These are phyloP conservation scores for Pocillopora meandrina DNA, from an alignment of 92 coral and sea anemone species.

Conservation along the genomic window DNA sequence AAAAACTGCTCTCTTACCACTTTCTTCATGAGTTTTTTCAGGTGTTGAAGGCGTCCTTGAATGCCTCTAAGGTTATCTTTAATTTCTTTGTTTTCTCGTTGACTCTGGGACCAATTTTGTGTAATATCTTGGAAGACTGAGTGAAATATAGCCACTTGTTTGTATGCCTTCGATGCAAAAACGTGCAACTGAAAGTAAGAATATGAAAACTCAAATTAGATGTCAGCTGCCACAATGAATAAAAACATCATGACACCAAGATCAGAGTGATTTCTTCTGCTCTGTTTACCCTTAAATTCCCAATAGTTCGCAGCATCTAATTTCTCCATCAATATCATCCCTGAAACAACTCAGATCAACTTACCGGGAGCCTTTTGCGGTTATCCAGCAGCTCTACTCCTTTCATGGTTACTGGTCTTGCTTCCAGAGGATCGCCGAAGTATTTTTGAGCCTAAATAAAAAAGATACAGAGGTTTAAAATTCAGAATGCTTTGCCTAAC, in stretches of 20 bases:
- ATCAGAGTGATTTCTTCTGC: background rate
- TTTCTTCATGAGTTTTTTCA: background rate
- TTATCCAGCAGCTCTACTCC: constrained; percentile 13
- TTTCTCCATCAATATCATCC: background rate
- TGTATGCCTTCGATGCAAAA: constrained; percentile 22
- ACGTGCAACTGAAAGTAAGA: constrained; percentile 1
- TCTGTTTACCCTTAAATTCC: no score
- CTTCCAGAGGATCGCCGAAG: constrained; percentile 30
- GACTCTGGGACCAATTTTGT: background rate
- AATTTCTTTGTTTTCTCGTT: background rate
- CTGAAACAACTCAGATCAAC: background rate
- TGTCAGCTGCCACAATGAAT: background rate
- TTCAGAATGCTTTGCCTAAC: background rate
- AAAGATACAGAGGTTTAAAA: background rate
- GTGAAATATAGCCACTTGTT: constrained; percentile 32
- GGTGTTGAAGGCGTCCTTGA: background rate
- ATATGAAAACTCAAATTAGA: background rate
- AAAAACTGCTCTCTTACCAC: constrained; percentile 17
- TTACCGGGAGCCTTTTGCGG: constrained; percentile 8
- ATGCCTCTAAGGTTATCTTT: background rate
- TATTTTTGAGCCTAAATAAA: constrained; percentile 15
- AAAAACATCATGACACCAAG: background rate
- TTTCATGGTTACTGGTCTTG: constrained; percentile 2
- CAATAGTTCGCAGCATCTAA: no score
- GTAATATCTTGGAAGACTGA: constrained; percentile 11